Evolutionary conservation across 2,888 invertebrate genomes (phyloP), one percentile per base, ranked within the genome.

Genomic region (Aelia acuminata): DNA sequence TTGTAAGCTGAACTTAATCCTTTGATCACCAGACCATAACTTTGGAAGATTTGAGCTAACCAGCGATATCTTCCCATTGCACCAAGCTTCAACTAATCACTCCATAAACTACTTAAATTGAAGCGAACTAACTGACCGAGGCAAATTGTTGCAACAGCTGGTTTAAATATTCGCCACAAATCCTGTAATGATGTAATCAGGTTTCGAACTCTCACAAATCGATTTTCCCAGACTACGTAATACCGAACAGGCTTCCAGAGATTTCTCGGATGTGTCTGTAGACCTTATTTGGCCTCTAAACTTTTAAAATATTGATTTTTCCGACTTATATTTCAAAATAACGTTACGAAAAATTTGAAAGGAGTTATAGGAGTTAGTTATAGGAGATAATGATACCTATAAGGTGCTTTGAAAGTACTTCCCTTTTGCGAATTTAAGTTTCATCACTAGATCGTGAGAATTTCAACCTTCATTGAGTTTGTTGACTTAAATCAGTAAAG

Each of bases 151-250:
- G 70, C 70, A 18, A 20, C 35, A 20, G 8, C 35, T 35, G 4
- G 18, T 15, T 15, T 63, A 63, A 35, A 35, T 70, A 35, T 20
- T 70, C 35, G 35, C 18, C 35, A 18, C 5, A 35, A 70, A 70
- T 70, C 70, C 70, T 70, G 5, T 20, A 70, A 39, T 39, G 35
- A 39, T 18, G 70, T 70, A 70, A 70, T 70, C 70, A 5, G 35
- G 20, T 35, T 31, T 31, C 39, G 15, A 35, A 3, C 70, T 31
- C 18, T 18, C 0, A 11, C 13, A 70, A 70, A 70, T 70, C 70
- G 70, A 70, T 70, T 70, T 35, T 70, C 35, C 35, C 43, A 43
- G 35, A 35, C 18, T 70, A 39, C 70, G 70, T 70, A 70, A 70
- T 13, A 70, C 5, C 11, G 18, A 70, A 15, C 35, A 70, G n/a